A percentile compares a stretch with the other conserved stretches of the same genome.
Conservation (phyloP, 2,797 vertebrate genomes). For the Acrossocheilus wenchowensis region DNA sequence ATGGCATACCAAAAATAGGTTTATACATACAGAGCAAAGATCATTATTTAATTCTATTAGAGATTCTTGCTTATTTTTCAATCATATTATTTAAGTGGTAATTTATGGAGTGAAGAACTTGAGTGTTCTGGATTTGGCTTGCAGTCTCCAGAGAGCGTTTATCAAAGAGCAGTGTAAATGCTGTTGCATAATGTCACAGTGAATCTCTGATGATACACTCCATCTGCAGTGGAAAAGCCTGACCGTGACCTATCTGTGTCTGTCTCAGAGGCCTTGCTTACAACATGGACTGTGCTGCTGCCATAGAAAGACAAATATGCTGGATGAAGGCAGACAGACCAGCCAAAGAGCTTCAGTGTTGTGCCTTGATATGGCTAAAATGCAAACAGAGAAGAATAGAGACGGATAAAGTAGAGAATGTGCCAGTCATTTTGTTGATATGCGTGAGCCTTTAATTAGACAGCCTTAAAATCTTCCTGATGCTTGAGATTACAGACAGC, state of each 20-base stretch:
- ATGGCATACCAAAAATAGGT: conserved; percentile 73
- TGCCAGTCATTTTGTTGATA: conserved; percentile 12
- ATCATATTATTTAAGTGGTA: conserved; percentile 62
- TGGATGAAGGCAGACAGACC: conserved; percentile 8
- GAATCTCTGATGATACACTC: conserved; percentile 50
- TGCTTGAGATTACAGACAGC: conserved; percentile 10
- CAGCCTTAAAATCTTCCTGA: conserved; percentile 11
- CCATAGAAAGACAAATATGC: conserved; percentile 7
- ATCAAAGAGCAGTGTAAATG: conserved; percentile 10
- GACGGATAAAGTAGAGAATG: neutral
- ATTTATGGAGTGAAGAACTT: conserved; percentile 28
- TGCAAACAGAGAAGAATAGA: conserved; percentile 19
- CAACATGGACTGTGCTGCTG: neutral
- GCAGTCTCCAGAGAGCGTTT: conserved; percentile 17
- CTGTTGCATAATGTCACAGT: neutral
- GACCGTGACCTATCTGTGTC: conserved; percentile 1
- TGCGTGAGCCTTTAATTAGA: neutral
- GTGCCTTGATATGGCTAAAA: conserved; percentile 44
- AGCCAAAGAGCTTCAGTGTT: conserved; percentile 4
- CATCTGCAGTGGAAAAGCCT: conserved; percentile 37
- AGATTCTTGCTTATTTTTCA: conserved; percentile 79
- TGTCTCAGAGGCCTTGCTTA: conserved; percentile 35
- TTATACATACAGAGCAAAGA: conserved; percentile 66
- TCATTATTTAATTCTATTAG: conserved; percentile 69
- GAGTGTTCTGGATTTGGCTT: conserved; percentile 11